A percentile compares a stretch with the other conserved stretches of the same genome.
These are phyloP conservation scores for Thymallus thymallus DNA, from an alignment of 2,113 vertebrate genomes.

Conservation along the genomic window DNA sequence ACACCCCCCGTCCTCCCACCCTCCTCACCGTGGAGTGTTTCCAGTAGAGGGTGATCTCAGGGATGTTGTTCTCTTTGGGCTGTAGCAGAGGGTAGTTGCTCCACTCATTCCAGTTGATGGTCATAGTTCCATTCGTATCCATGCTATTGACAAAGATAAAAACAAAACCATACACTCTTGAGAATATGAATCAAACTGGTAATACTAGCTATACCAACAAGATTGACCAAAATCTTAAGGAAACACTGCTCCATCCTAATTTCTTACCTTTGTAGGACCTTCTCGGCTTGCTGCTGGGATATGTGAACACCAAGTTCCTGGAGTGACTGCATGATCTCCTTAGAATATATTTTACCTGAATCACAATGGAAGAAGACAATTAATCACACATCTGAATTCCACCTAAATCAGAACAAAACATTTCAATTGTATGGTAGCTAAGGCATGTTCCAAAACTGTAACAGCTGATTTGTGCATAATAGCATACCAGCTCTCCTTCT, in stretches of 20 bases:
- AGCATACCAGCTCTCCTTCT: constrained; percentile 86
- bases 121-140: constrained; percentile 95
- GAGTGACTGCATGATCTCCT: constrained; percentile 91
- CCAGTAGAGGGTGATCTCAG: constrained; percentile 98
- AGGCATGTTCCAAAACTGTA: neutral
- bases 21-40: constrained; percentile 92
- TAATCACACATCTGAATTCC: neutral
- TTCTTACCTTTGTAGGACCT: constrained; percentile 85
- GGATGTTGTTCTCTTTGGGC: constrained; percentile 87
- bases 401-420: neutral
- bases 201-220: neutral
- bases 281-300: constrained; percentile 87
- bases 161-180: neutral
- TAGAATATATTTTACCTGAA: constrained; percentile 81
- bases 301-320: constrained; percentile 90
- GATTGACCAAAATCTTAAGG: neutral
- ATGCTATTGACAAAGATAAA: constrained; percentile 74
- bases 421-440: neutral
- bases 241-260: too few relatives aligned
- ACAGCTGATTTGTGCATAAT: neutral
- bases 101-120: constrained; percentile 93
- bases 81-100: constrained; percentile 84
- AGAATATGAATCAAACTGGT: neutral
- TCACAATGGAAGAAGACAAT: neutral
- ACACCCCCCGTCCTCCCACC: neutral